These are phyloP conservation scores for Stratiomys singularior DNA, from an alignment of 2,888 invertebrate species.

Conservation along the genomic window DNA sequence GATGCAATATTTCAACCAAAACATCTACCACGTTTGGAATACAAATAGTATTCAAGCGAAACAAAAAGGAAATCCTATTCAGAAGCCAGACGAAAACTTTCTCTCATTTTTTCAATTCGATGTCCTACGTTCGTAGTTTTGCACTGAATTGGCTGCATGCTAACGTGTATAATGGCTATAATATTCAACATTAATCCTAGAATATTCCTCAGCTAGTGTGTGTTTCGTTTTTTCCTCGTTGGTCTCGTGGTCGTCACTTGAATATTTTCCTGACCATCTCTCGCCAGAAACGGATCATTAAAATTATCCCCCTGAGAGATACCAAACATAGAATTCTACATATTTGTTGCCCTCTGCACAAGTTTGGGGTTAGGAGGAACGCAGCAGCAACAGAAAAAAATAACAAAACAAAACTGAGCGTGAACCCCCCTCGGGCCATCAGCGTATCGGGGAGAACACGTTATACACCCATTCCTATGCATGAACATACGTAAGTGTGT, in stretches of 20 bases:
- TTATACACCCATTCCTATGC: slow-evolving; percentile 17
- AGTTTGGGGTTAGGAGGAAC: slow-evolving; percentile 49
- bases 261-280: slow-evolving; percentile 40
- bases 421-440: slow-evolving; percentile 17
- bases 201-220: slow-evolving; percentile 22
- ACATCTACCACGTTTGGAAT: slow-evolving; percentile 40
- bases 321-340: slow-evolving; percentile 30
- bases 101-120: slow-evolving; percentile 17
- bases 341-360: background rate
- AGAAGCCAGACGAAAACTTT: background rate
- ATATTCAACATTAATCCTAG: slow-evolving; percentile 44
- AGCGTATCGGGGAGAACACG: background rate
- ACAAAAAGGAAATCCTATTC: background rate
- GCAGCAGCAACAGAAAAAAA: no score
- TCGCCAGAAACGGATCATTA: slow-evolving; percentile 59
- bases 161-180: slow-evolving; percentile 44
- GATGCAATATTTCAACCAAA: slow-evolving; percentile 43
- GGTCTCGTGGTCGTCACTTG: slow-evolving; percentile 20
- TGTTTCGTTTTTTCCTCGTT: background rate
- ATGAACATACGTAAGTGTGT: background rate
- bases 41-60: slow-evolving; percentile 28
- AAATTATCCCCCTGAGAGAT: slow-evolving; percentile 63
- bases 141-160: slow-evolving; percentile 18
- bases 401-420: slow-evolving; percentile 45
- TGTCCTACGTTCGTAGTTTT: background rate